Evolutionary conservation across 30 jellyfish, hydroid and myxozoan species (phyloP).

Genomic region (Sanderia malayensis): DNA sequence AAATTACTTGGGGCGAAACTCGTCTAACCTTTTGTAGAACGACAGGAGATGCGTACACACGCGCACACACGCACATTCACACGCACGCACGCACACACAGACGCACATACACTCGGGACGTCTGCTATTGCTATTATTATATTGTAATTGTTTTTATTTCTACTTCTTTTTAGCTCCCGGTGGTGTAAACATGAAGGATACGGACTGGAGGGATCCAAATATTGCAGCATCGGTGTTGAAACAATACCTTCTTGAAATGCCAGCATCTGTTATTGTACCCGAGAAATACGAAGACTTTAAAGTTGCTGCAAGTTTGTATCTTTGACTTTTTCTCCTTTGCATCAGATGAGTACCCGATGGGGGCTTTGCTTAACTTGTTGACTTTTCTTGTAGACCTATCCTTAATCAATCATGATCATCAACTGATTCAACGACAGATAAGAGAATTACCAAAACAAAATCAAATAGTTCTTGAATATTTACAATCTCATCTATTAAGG

Average conservation of each 20-base stretch:
- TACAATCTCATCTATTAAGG: slow-evolving; percentile 52
- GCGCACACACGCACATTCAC: too few relatives aligned
- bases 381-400: slow-evolving; percentile 19
- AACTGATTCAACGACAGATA: slow-evolving; percentile 32
- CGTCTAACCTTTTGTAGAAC: too few relatives aligned
- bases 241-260: slow-evolving; percentile 75
- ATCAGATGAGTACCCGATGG: too few relatives aligned
- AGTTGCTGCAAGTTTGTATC: slow-evolving; percentile 70
- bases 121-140: too few relatives aligned
- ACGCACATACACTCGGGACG: too few relatives aligned
- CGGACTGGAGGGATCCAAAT: slow-evolving; percentile 75
- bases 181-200: slow-evolving; percentile 61
- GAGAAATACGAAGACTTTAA: slow-evolving; percentile 57
- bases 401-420: neutral
- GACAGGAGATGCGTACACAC: too few relatives aligned
- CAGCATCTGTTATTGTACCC: slow-evolving; percentile 66
- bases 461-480: slow-evolving; percentile 28
- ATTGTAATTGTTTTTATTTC: neutral
- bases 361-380: neutral
- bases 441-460: slow-evolving; percentile 31
- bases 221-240: slow-evolving; percentile 69
- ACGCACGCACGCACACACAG: too few relatives aligned
- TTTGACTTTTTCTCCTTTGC: neutral
- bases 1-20: too few relatives aligned
- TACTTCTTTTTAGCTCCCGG: slow-evolving; percentile 50